These are phyloP conservation scores for Castor canadensis DNA, from an alignment of 2,113 vertebrate genomes.

Conservation along the genomic window DNA sequence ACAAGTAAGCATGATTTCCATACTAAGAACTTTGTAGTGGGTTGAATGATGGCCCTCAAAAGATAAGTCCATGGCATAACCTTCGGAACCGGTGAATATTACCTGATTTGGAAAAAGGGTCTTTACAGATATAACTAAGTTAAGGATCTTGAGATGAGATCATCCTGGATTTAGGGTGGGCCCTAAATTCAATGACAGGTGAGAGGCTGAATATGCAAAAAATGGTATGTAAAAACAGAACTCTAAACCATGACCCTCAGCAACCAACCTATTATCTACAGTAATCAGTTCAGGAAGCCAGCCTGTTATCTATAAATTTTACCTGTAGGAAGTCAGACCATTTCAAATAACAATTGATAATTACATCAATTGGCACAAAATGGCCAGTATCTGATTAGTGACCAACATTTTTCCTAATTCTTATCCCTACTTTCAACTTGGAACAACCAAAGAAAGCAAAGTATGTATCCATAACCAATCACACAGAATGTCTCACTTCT, in stretches of 20 bases:
- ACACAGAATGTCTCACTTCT: neutral
- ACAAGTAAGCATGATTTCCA: neutral
- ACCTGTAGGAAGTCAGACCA: neutral
- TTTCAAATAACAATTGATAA: neutral
- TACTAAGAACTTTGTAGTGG: neutral
- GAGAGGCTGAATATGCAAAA: neutral
- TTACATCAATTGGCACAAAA: neutral
- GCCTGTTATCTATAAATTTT: neutral
- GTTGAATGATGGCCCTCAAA: neutral
- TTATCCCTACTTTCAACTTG: neutral
- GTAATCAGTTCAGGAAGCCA: neutral
- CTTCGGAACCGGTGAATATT: neutral
- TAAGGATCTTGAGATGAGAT: neutral
- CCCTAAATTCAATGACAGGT: neutral
- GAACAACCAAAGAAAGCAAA: neutral
- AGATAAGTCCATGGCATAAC: neutral
- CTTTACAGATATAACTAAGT: neutral
- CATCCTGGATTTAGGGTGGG: neutral
- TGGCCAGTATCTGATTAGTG: neutral
- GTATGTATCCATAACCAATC: neutral
- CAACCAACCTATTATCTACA: neutral
- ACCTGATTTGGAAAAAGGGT: neutral
- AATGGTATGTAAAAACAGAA: slow-evolving; percentile 17
- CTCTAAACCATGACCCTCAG: neutral
- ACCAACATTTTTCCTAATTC: neutral